A percentile compares a stretch with the other conserved stretches of the same genome.
Conservation (phyloP, 2,797 vertebrate genomes). For the Ceryle rudis region DNA sequence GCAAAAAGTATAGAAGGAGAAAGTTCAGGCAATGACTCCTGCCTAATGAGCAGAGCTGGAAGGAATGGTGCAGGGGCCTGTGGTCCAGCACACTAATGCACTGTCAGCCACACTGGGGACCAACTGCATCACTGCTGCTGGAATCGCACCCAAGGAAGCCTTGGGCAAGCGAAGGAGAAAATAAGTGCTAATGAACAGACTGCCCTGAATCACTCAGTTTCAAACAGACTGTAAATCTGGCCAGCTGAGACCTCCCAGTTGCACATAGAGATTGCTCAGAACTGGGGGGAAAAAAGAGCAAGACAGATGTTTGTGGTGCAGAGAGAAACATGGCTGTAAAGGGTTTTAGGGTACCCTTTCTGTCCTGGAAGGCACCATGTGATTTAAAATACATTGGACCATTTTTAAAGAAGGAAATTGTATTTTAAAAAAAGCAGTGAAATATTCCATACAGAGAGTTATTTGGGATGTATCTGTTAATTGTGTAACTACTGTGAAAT, state of each 20-base stretch:
- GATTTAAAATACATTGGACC: neutral
- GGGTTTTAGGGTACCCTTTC: neutral
- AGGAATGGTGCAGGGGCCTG: accelerated
- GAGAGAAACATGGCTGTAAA: accelerated
- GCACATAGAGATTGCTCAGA: neutral
- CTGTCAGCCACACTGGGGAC: neutral
- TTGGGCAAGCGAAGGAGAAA: neutral
- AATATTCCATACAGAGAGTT: neutral
- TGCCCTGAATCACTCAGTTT: neutral
- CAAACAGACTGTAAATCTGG: neutral
- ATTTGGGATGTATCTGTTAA: neutral
- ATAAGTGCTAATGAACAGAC: neutral
- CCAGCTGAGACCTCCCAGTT: neutral
- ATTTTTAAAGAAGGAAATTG: neutral
- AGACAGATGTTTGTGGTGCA: neutral
- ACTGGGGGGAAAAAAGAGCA: accelerated
- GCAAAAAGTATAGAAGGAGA: neutral
- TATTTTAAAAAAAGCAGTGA: neutral
- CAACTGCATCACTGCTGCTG: neutral
- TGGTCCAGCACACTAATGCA: neutral
- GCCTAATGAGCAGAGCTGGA: neutral
- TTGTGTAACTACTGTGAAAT: neutral
- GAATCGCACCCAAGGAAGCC: neutral
- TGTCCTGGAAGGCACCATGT: accelerated
- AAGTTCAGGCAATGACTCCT: neutral